Base-by-base conservation (phyloP, 2,797 vertebrate species). In the Microchirus variegatus region DNA sequence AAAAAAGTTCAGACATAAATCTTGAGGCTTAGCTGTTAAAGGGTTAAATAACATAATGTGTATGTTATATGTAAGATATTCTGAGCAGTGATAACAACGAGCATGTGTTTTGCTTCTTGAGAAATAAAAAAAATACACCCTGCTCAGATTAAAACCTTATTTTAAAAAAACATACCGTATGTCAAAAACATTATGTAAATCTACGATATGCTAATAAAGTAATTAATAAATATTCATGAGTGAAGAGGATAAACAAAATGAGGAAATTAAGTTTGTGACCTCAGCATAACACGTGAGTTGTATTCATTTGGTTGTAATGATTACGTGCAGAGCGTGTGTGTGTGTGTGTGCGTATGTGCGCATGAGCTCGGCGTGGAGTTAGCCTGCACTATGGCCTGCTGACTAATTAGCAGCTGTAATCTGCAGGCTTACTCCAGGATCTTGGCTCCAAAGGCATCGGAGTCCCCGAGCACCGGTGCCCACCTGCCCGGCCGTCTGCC, bases 321-420 rank as follows among this genome's bases (percentile, higher is more conserved):
- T 18, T 17, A 8, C n/a, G 16, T 55, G 49, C 55, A 31, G 19
- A 70, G 44, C 53, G 43, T 54, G 18, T 73, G 44, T 55, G 43
- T 54, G 18, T 56, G 37, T 59, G 37, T 48, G 19, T 44, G 52
- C 70, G 43, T 63, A 63, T 54, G 41, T 15, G n/a, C n/a, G n/a
- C n/a, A n/a, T n/a, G 22, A 60, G 53, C 35, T 61, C 55, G 70
- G 61, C 41, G 14, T 43, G 51, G 50, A 49, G 75, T 87, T 87
- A 81, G 81, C 71, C 58, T 81, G 78, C 82, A 78, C 84, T 87
- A 71, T 76, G 83, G 74, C 80, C 87, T 19, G 40, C 76, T 76
- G 75, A 87, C 81, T 90, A 88, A 91, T 91, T 91, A 87, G 80
- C 63, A 67, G 67, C 82, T 81, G 83, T 87, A 88, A 91, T 90